A percentile compares a stretch with the other conserved stretches of the same genome.
These are phyloP conservation scores for Brachyopa scutellaris DNA, from an alignment of 2,888 invertebrate species.

Conservation along the genomic window DNA sequence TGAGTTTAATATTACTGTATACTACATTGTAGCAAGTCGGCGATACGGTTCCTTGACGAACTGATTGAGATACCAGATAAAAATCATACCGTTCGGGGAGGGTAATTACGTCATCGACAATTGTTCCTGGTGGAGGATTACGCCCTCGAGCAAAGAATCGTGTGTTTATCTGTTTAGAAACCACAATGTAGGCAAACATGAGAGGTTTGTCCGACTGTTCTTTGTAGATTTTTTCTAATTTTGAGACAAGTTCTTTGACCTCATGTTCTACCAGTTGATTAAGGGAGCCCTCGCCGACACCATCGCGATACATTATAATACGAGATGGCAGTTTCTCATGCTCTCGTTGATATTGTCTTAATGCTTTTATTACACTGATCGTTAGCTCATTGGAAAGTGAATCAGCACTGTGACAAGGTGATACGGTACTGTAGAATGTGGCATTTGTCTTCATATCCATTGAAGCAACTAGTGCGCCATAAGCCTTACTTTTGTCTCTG, in stretches of 20 bases:
- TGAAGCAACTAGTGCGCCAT: constrained; percentile 91
- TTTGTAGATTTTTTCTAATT: constrained; percentile 84
- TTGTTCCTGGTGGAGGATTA: constrained; percentile 93
- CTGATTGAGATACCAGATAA: constrained; percentile 93
- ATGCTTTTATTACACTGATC: constrained; percentile 83
- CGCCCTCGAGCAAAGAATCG: constrained; percentile 84
- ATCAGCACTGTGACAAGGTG: constrained; percentile 88
- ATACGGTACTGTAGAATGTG: constrained; percentile 89
- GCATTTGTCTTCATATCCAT: constrained; percentile 84
- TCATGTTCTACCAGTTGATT: constrained; percentile 90
- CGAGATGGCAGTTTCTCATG: constrained; percentile 84
- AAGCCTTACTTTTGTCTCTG: constrained; percentile 85
- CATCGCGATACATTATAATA: constrained; percentile 94
- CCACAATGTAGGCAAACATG: constrained; percentile 90
- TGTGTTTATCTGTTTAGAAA: constrained; percentile 94
- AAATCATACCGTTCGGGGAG: constrained; percentile 93
- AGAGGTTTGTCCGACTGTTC: constrained; percentile 79
- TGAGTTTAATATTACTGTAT: constrained; percentile 86
- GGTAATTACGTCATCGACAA: constrained; percentile 93
- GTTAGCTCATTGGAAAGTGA: constrained; percentile 89
- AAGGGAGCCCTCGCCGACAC: constrained; percentile 96
- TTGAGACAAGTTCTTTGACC: constrained; percentile 85
- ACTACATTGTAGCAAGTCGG: constrained; percentile 96
- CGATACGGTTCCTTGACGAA: constrained; percentile 93
- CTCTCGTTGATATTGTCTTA: constrained; percentile 78